Percentiles rank a stretch among this genome's conserved stretches.
Conservation (phyloP, 2,113 vertebrate genomes). For the Platichthys stellatus region DNA sequence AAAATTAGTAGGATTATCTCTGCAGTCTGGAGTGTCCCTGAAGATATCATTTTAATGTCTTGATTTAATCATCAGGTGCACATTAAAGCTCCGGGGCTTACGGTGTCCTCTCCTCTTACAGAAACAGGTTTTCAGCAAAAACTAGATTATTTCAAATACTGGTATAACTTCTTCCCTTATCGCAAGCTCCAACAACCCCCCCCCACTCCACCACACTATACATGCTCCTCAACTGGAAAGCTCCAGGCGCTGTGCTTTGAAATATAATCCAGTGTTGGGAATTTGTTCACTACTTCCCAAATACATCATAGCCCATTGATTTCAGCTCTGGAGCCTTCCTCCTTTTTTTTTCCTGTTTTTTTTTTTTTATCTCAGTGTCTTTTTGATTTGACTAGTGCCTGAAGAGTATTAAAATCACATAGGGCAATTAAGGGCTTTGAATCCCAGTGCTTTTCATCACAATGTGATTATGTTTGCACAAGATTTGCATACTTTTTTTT, state of each 20-base stretch:
- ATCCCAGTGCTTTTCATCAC: conserved; percentile 48
- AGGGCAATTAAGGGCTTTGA: conserved; percentile 56
- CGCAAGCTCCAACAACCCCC: too few species aligned
- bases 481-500: conserved; percentile 63
- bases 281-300: conserved; percentile 63
- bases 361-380: conserved; percentile 1
- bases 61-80: conserved; percentile 24
- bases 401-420: conserved; percentile 64
- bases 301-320: conserved; percentile 66
- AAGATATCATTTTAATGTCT: conserved; percentile 14
- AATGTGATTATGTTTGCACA: conserved; percentile 65
- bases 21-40: neutral
- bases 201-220: conserved; percentile 42
- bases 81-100: neutral
- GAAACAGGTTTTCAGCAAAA: neutral
- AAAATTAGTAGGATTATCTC: neutral
- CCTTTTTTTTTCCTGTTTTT: neutral
- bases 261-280: conserved; percentile 67
- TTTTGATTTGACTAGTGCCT: conserved; percentile 61
- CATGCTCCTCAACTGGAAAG: conserved; percentile 43
- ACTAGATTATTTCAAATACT: neutral
- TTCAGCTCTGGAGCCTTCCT: conserved; percentile 53
- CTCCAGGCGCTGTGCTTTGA: conserved; percentile 66
- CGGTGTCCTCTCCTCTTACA: neutral
- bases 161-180: neutral